These are phyloP conservation scores for Pteropus rufus DNA, from an alignment of 2,797 vertebrate genomes.

Conservation along the genomic window DNA sequence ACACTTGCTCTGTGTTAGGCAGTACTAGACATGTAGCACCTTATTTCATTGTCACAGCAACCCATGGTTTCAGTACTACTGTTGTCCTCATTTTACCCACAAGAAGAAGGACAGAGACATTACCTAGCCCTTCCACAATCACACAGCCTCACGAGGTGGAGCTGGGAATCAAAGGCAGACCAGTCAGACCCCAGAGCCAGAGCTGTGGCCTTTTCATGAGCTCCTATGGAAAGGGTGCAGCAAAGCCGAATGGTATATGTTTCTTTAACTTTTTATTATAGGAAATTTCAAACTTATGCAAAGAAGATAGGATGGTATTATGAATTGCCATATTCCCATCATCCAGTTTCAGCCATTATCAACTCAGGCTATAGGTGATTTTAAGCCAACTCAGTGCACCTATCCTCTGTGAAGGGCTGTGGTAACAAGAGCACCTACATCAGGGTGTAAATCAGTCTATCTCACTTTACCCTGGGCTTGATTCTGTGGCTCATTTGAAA, in stretches of 20 bases:
- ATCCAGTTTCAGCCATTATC: neutral
- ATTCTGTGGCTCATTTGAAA: neutral
- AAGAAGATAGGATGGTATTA: neutral
- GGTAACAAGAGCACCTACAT: neutral
- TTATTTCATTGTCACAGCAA: neutral
- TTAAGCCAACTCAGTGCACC: neutral
- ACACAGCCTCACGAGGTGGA: neutral
- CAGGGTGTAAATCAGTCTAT: neutral
- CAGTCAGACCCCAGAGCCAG: neutral
- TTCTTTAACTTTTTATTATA: neutral
- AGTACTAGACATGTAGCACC: neutral
- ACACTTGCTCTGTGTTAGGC: neutral
- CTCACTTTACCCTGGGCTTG: neutral
- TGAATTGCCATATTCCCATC: neutral
- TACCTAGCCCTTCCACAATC: neutral
- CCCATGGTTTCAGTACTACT: neutral
- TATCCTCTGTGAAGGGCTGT: neutral
- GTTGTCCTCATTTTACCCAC: neutral
- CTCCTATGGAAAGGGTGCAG: neutral
- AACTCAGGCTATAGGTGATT: neutral
- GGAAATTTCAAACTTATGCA: neutral
- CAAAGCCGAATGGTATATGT: too few species aligned
- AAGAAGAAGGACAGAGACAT: neutral
- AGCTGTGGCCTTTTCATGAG: neutral
- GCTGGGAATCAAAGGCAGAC: neutral